Evolutionary conservation across 1,140 invertebrate genomes (phyloP), one percentile per base, ranked within the genome.

Genomic region (Leptopilina boulardi): DNA sequence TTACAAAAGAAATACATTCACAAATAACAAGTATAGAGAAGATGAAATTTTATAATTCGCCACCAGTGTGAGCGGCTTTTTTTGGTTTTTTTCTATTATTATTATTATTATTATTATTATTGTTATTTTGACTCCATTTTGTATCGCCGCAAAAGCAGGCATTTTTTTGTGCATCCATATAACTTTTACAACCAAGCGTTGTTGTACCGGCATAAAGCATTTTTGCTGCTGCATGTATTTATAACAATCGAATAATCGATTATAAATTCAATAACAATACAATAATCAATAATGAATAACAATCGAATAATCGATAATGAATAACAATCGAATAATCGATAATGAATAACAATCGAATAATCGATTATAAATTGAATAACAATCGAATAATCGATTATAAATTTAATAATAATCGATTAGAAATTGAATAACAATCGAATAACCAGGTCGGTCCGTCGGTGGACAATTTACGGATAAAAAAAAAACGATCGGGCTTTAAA

Each of bases 151-250:
- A 97, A 79, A 94, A 95, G 83, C 96, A 97, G 0, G 96, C 95
- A 80, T 94, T 90, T 80, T 93, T 92, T 87, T 97, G 96, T 0
- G 96, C 94, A 88, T 97, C 94, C 66, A 96, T 91, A 86, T 94
- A 97, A 23, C 96, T 94, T 85, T 96, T 95, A 82, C 96, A 97
- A 1, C 96, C 96, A 1, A 97, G 88, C 6, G 95, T 94, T 71
- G 95, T 90, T 8, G 96, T 97, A 30, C 95, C 96, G 0, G 95
- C 95, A 82, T 94, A 97, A 0, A 97, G 88, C 88, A 96, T 91
- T 91, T 97, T 97, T 0, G 96, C 95, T 54, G 96, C 95, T 10
- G 92, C 94, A 97, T 47, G 94, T 95, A 90, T 95, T 95, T 0
- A n/a, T n/a, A n/a, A 93, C 93, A 75, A 95, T 92, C 6, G 94